Conservation (phyloP, 2,113 vertebrate genomes). For the Peromyscus polionotus region DNA sequence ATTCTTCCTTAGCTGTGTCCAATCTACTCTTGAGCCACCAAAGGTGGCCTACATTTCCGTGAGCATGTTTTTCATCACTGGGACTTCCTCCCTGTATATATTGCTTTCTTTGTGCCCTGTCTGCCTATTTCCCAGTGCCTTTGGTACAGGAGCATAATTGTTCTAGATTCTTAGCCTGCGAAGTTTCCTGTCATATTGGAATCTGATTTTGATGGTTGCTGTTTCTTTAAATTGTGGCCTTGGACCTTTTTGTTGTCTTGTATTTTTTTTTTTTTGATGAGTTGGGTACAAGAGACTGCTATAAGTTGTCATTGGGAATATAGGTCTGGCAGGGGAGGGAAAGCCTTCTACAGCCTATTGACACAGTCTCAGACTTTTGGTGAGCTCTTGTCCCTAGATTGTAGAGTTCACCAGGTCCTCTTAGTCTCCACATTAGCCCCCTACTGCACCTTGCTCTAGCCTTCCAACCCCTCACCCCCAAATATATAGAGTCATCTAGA, state of each 20-base stretch:
- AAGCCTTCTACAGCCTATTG: neutral
- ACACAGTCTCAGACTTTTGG: neutral
- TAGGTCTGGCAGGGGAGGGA: neutral
- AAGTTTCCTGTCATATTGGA: neutral
- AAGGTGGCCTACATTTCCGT: neutral
- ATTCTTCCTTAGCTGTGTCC: neutral
- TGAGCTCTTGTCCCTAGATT: neutral
- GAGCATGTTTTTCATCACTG: neutral
- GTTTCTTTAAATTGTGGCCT: neutral
- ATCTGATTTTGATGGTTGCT: neutral
- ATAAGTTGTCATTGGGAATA: neutral
- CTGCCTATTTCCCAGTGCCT: neutral
- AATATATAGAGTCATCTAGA: neutral
- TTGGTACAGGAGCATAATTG: neutral
- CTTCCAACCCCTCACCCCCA: no score
- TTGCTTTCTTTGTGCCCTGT: neutral
- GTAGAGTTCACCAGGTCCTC: neutral
- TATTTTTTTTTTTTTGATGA: neutral
- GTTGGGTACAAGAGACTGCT: neutral
- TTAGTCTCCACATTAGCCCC: neutral
- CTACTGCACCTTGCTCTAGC: no score
- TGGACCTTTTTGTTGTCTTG: neutral
- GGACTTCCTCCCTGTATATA: neutral
- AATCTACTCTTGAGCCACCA: neutral
- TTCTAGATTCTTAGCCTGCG: neutral